A percentile compares a stretch with the other conserved stretches of the same genome.
Evolutionary conservation across 2,888 invertebrate genomes (phyloP).

Genomic region (Scrobipalpa atriplicella): DNA sequence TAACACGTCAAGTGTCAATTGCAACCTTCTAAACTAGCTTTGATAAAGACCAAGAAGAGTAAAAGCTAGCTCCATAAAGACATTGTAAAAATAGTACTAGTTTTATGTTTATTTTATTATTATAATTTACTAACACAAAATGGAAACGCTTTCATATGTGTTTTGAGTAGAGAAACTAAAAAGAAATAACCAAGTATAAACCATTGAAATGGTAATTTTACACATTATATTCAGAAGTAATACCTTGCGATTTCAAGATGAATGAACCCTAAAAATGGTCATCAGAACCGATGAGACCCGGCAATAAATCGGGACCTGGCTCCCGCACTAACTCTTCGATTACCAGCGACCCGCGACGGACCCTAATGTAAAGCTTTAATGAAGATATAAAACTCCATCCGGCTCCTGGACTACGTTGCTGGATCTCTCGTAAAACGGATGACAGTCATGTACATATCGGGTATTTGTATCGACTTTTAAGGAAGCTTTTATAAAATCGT

Average conservation of each 20-base stretch:
- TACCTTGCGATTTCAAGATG: not conserved
- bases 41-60: too few relatives aligned
- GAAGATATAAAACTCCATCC: slow-evolving; percentile 44
- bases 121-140: too few relatives aligned
- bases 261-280: slow-evolving; percentile 29
- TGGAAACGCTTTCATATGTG: too few relatives aligned
- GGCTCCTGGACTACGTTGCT: slow-evolving; percentile 31
- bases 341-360: slow-evolving; percentile 58
- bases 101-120: too few relatives aligned
- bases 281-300: slow-evolving; percentile 48
- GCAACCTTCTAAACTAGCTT: too few relatives aligned
- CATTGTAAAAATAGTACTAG: too few relatives aligned
- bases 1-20: too few relatives aligned
- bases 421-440: slow-evolving; percentile 6
- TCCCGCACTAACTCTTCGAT: slow-evolving; percentile 67
- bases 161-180: too few relatives aligned
- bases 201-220: not conserved
- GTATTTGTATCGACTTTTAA: not conserved
- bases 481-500: too few relatives aligned
- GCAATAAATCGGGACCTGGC: slow-evolving; percentile 58
- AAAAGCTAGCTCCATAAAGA: too few relatives aligned
- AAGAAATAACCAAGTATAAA: too few relatives aligned
- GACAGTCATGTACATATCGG: slow-evolving; percentile 13
- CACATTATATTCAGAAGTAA: not conserved
- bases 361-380: slow-evolving; percentile 56